phyloP scores from a whole-genome alignment of 2,797 vertebrate genomes.

The Micromesistius poutassou region DNA sequence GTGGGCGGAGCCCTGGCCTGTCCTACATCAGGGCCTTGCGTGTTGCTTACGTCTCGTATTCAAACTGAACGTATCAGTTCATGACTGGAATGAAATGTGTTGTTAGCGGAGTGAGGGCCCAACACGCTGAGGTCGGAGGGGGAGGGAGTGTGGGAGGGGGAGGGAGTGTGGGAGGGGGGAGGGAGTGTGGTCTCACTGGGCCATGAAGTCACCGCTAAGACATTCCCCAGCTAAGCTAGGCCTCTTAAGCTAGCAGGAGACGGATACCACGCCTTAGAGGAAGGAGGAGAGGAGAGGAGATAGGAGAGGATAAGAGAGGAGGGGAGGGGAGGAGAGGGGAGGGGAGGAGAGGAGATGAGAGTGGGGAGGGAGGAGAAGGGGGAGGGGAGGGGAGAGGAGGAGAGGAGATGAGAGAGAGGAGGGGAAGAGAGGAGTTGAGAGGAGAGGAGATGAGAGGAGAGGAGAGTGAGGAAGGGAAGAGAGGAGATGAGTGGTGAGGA shows the following conservation, averaged over 20 bases:
- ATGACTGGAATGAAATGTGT: no score
- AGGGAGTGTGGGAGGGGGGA: constrained; percentile 42
- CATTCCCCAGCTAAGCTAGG: constrained; percentile 42
- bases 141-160: constrained; percentile 47
- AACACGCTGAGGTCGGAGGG: constrained; percentile 3
- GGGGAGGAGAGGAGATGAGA: not conserved
- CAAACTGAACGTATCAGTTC: no score
- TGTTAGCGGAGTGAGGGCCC: no score
- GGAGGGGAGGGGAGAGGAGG: not conserved
- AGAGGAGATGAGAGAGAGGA: not conserved
- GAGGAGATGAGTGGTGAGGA: not conserved
- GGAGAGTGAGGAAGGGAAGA: no score
- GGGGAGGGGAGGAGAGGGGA: no score
- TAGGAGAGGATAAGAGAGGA: not conserved
- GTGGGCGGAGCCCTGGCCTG: no score
- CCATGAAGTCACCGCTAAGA: constrained; percentile 61
- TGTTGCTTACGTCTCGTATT: no score
- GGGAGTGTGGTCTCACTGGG: constrained; percentile 44
- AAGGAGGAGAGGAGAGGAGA: not conserved
- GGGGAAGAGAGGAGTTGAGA: no score
- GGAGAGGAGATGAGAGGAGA: no score
- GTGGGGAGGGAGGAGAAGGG: not conserved
- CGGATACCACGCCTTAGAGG: constrained; percentile 50
- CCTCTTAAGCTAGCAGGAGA: constrained; percentile 51
- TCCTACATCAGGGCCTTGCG: no score